Evolutionary conservation across 2,888 invertebrate genomes (phyloP).

Genomic region (Monopis laevigella): DNA sequence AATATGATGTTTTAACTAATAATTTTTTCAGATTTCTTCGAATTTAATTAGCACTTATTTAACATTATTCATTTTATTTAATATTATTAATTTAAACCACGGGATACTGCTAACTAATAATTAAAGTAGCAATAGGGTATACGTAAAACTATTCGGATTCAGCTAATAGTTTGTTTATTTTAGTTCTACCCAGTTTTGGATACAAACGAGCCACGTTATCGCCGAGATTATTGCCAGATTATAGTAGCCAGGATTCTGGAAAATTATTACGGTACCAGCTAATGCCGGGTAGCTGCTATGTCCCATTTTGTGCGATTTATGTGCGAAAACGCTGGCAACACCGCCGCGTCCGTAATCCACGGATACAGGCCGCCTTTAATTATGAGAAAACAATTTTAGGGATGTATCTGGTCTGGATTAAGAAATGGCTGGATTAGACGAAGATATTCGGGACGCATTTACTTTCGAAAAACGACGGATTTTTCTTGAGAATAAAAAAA

Average conservation of each 20-base stretch:
- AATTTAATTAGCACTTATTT: too few relatives aligned
- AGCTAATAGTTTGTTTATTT: too few relatives aligned
- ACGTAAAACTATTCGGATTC: constrained; percentile 2
- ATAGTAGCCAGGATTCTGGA: constrained; percentile 49
- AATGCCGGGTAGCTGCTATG: constrained; percentile 42
- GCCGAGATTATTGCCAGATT: constrained; percentile 64
- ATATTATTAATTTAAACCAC: too few relatives aligned
- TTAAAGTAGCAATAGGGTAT: too few relatives aligned
- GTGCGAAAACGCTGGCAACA: constrained; percentile 41
- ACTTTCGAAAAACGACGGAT: too few relatives aligned
- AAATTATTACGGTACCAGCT: constrained; percentile 62
- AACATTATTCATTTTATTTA: too few relatives aligned
- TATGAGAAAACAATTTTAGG: constrained; percentile 66
- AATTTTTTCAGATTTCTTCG: too few relatives aligned
- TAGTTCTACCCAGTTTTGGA: constrained; percentile 46
- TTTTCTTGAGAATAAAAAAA: too few relatives aligned
- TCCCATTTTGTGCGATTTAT: constrained; percentile 63
- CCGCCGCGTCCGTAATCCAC: constrained; percentile 40
- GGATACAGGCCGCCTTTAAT: constrained; percentile 47
- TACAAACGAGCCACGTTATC: constrained; percentile 58
- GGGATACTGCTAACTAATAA: too few relatives aligned
- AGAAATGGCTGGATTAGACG: constrained; percentile 6
- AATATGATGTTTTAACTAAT: too few relatives aligned
- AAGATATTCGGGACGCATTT: too few relatives aligned
- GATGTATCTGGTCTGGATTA: constrained; percentile 45